phyloP scores from a whole-genome alignment of 2,113 vertebrate genomes.

The Callorhinus ursinus region DNA sequence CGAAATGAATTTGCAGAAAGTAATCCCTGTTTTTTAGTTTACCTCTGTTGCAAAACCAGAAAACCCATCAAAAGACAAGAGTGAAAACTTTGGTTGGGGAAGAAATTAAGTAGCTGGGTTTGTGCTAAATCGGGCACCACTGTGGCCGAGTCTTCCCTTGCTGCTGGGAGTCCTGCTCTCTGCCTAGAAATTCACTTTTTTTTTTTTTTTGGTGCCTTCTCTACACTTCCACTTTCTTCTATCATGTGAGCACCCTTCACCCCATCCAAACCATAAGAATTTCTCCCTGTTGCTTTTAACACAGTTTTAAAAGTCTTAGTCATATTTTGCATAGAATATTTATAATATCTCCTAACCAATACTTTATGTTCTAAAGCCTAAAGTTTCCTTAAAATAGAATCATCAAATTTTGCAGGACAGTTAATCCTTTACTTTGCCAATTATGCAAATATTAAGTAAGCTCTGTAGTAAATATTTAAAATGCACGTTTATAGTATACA shows the following conservation, averaged over 20 bases:
- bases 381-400: constrained; percentile 24
- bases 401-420: neutral
- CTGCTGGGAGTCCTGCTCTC: neutral
- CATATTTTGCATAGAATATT: neutral
- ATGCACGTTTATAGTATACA: neutral
- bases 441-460: neutral
- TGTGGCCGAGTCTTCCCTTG: neutral
- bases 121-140: neutral
- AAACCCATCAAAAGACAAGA: neutral
- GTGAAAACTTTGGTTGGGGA: neutral
- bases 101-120: neutral
- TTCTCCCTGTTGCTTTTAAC: constrained; percentile 20
- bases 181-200: neutral
- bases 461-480: neutral
- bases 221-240: neutral
- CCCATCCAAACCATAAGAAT: neutral
- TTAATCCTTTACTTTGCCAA: neutral
- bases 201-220: neutral
- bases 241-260: neutral
- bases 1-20: constrained; percentile 37
- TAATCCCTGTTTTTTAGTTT: neutral
- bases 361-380: constrained; percentile 5
- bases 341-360: neutral
- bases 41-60: constrained; percentile 28
- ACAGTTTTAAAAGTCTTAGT: neutral